Evolutionary conservation across 2,888 invertebrate species (phyloP).

Genomic region (Ashinkailepas kermadecensis): DNA sequence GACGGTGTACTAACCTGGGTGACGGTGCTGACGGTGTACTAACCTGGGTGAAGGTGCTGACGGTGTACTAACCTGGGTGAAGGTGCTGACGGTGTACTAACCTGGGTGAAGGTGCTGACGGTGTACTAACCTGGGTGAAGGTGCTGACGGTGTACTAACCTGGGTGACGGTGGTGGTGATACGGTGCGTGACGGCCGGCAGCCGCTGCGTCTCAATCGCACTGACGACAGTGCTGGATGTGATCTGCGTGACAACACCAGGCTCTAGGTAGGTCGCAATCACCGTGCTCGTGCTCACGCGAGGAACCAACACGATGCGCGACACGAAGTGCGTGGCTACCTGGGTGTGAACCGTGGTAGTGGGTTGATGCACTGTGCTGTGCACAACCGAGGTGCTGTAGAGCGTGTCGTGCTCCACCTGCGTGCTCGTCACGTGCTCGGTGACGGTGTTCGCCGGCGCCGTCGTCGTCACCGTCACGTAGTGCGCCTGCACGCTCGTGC

Average conservation of each 20-base stretch:
- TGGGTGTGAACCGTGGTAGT: neutral
- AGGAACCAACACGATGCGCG: neutral
- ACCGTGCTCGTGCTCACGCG: neutral
- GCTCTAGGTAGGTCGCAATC: neutral
- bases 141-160: neutral
- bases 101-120: too few relatives aligned
- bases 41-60: too few relatives aligned
- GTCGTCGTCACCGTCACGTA: neutral
- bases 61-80: too few relatives aligned
- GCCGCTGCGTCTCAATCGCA: neutral
- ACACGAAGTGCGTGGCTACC: neutral
- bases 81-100: too few relatives aligned
- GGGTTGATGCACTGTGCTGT: neutral
- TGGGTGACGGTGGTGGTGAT: neutral
- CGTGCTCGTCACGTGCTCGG: neutral
- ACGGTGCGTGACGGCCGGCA: neutral
- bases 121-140: too few relatives aligned
- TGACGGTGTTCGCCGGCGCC: neutral
- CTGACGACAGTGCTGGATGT: neutral
- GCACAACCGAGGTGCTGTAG: neutral
- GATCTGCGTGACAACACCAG: neutral
- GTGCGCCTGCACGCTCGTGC: neutral
- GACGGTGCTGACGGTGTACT: too few relatives aligned
- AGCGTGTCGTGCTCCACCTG: neutral
- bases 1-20: too few relatives aligned